These are phyloP conservation scores for Craseonycteris thonglongyai DNA, from an alignment of 2,113 vertebrate species.

Conservation along the genomic window DNA sequence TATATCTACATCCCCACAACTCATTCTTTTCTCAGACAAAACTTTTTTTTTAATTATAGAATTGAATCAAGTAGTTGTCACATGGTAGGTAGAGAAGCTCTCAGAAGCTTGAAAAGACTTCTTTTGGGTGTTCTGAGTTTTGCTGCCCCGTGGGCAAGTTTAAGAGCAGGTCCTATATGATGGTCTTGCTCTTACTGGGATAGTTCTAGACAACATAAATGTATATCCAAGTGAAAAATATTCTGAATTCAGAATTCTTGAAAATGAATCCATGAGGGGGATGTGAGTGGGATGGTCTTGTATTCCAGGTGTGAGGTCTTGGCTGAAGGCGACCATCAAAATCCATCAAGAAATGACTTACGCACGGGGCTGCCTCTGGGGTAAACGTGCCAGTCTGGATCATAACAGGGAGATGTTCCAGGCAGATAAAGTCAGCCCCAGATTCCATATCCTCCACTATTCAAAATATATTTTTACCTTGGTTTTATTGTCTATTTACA, in stretches of 20 bases:
- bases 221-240: neutral
- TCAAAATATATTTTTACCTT: constrained; percentile 30
- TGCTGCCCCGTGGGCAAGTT: neutral
- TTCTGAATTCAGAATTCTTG: constrained; percentile 16
- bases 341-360: neutral
- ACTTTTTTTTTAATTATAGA: neutral
- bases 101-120: neutral
- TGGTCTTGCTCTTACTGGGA: neutral
- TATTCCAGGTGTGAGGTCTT: neutral
- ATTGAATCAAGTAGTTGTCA: neutral
- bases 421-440: constrained; percentile 13
- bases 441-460: constrained; percentile 2
- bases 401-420: neutral
- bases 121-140: neutral
- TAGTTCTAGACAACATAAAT: neutral
- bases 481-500: constrained; percentile 34
- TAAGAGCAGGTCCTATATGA: neutral
- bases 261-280: neutral
- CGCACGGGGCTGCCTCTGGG: neutral
- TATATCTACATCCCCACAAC: neutral
- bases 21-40: neutral
- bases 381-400: neutral
- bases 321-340: neutral
- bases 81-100: neutral
- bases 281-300: neutral